Conservation (phyloP, 2,797 vertebrate genomes). For the Salmo trutta region DNA sequence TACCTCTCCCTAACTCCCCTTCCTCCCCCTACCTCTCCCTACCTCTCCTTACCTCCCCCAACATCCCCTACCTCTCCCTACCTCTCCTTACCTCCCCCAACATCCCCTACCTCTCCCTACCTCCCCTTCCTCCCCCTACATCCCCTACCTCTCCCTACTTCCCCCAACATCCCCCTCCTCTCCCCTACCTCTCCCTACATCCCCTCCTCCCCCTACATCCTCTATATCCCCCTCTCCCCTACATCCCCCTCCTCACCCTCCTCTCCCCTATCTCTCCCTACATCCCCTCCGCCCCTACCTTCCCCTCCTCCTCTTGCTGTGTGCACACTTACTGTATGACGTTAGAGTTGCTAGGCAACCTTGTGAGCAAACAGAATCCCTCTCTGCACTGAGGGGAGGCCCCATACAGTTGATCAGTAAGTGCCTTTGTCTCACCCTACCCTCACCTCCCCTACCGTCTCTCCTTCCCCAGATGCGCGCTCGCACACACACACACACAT, state of each 20-base stretch:
- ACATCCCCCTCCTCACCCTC: too few species aligned
- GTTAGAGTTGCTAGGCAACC: constrained; percentile 77
- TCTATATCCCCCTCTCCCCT: too few species aligned
- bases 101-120: too few species aligned
- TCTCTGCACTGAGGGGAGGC: constrained; percentile 69
- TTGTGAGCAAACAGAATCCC: constrained; percentile 78
- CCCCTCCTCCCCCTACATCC: too few species aligned
- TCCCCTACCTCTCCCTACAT: too few species aligned
- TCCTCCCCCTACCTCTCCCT: too few species aligned
- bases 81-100: too few species aligned
- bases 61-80: not conserved
- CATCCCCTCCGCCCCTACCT: constrained; percentile 11
- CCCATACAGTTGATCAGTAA: constrained; percentile 57
- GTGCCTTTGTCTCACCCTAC: constrained; percentile 32
- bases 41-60: too few species aligned
- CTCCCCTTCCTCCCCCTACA: too few species aligned
- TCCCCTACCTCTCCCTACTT: not conserved
- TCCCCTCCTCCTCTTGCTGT: constrained; percentile 49
- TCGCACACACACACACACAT: constrained; percentile 10
- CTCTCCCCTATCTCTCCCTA: too few species aligned
- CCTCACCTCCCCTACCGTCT: not conserved
- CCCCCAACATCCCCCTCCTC: too few species aligned
- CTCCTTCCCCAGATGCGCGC: not conserved
- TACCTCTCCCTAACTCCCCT: too few species aligned
- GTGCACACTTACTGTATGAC: constrained; percentile 55